phyloP scores from a whole-genome alignment of 2,113 vertebrate genomes.

The Papio anubis region DNA sequence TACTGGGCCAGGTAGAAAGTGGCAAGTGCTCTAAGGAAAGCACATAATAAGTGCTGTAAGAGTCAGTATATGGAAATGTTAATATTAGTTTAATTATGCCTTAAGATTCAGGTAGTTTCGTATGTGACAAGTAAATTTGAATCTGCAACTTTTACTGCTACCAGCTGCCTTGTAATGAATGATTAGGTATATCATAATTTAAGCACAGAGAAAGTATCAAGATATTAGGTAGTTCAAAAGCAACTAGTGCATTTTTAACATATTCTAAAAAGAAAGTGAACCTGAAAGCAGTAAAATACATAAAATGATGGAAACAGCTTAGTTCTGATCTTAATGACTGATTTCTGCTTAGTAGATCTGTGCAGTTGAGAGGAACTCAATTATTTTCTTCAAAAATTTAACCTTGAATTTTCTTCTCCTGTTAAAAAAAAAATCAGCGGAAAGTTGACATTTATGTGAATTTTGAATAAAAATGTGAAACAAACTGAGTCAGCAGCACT shows the following conservation, averaged over 20 bases:
- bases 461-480: constrained; percentile 62
- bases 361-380: background rate
- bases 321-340: background rate
- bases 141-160: background rate
- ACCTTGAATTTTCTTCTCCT: constrained; percentile 40
- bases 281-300: background rate
- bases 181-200: background rate
- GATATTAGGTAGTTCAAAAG: background rate
- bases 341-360: background rate
- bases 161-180: background rate
- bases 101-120: background rate
- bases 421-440: constrained; percentile 6
- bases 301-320: background rate
- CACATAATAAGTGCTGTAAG: background rate
- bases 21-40: background rate
- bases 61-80: background rate
- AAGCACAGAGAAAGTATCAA: background rate
- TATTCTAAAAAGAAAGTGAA: background rate
- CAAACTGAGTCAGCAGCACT: constrained; percentile 49
- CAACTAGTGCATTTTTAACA: background rate
- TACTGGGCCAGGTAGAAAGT: background rate
- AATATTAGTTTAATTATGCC: background rate
- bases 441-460: constrained; percentile 62
- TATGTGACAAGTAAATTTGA: background rate
- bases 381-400: constrained; percentile 1